Conservation (phyloP, 2,888 invertebrate species). For the Diogma glabrata region DNA sequence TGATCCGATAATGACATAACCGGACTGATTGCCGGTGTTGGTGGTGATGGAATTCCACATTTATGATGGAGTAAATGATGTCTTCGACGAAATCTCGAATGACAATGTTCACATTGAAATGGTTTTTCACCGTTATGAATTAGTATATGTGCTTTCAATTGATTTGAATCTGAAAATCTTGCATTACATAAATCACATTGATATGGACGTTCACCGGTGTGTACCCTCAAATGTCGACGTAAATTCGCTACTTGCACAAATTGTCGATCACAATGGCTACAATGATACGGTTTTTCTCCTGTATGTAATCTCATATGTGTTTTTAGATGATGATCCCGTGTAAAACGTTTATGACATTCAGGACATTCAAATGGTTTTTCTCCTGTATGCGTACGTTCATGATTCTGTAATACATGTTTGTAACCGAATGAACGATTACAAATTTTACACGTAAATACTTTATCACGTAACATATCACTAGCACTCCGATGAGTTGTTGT, state of each 20-base stretch:
- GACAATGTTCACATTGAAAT: conserved; percentile 69
- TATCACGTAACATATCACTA: conserved; percentile 53
- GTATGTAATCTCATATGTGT: conserved; percentile 88
- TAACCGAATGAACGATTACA: conserved; percentile 86
- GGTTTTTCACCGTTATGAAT: conserved; percentile 88
- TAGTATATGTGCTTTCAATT: conserved; percentile 77
- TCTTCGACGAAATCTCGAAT: conserved; percentile 67
- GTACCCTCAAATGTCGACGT: conserved; percentile 76
- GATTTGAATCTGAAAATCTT: conserved; percentile 84
- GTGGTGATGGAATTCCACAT: conserved; percentile 44
- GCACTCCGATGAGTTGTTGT: conserved; percentile 16
- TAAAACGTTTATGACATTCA: conserved; percentile 85
- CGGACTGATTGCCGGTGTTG: conserved; percentile 29
- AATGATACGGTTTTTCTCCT: conserved; percentile 87
- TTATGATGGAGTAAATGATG: conserved; percentile 81
- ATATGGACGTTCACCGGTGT: conserved; percentile 85
- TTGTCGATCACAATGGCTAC: conserved; percentile 81
- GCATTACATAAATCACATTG: conserved; percentile 76
- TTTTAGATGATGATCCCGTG: conserved; percentile 85
- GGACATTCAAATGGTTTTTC: conserved; percentile 90
- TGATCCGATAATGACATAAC: conserved; percentile 26
- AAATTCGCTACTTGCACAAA: conserved; percentile 91
- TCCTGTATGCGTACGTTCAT: conserved; percentile 88
- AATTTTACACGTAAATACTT: conserved; percentile 78
- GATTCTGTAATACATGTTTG: conserved; percentile 89